Base-by-base conservation (phyloP, 2,797 vertebrate genomes). In the Pseudochromis fuscus region DNA sequence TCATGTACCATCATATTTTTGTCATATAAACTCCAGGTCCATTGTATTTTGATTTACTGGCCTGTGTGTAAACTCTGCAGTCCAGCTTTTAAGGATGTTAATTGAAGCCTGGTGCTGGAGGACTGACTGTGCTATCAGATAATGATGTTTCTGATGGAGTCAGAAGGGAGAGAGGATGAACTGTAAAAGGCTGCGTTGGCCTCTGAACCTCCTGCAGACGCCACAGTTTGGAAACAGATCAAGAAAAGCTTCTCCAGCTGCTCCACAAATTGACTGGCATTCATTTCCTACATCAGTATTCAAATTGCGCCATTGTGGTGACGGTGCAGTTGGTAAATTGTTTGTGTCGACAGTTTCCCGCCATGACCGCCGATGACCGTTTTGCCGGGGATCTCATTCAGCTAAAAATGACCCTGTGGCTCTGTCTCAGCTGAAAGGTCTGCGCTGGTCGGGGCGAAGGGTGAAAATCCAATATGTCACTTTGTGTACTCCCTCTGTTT, bases 341-440 rank as follows among this genome's bases (percentile, higher is more conserved):
- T 79, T 67, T 38, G 58, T 46, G 63, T 82, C 45, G 68, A 63
- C 79, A 49, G 56, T 85, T 73, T 76, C 45, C 5, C 28, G 15
- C 24, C 23, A 10, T 68, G 69, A 64, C 56, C 33, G 5, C 10
- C 37, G 11, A 35, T 57, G 35, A 67, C 61, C 16, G 3, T 50
- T 5, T 7, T 49, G 38, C 45, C 12, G 28, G 13, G 16, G 31
- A 27, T 73, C 30, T 28, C 13, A 12, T n/a, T 37, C 28, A 30
- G n/a, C n/a, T n/a, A n/a, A n/a, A n/a, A n/a, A n/a, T n/a, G n/a
- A n/a, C n/a, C n/a, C n/a, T n/a, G n/a, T 28, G 33, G 48, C 33
- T 7, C 15, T 27, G 25, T n/a, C 40, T 65, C 38, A 55, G 48
- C 42, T 31, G 45, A 33, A 57, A 69, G 30, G 11, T 57, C 61